These are phyloP conservation scores for Axinella damicornis DNA, from an alignment of 37 sponge, comb jelly and placozoan genomes.

Conservation along the genomic window DNA sequence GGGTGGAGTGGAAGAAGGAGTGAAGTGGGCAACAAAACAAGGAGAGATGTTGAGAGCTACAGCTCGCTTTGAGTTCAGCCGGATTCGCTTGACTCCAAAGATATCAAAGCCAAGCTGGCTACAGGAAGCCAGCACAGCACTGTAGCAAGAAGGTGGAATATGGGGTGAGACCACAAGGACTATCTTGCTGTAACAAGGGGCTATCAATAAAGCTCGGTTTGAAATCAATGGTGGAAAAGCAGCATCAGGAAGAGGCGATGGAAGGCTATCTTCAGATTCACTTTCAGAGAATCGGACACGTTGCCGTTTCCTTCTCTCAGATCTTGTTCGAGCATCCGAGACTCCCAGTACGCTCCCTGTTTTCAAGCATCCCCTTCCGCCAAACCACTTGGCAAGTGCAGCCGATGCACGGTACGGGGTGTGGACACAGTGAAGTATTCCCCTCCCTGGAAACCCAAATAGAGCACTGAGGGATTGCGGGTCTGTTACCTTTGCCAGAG, in stretches of 20 bases:
- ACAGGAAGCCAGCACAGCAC: conserved; percentile 43
- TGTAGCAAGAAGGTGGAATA: conserved; percentile 51
- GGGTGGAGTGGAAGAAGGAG: conserved; percentile 63
- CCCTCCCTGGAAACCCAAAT: conserved; percentile 17
- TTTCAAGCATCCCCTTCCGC: conserved; percentile 69
- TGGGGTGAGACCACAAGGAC: conserved; percentile 62
- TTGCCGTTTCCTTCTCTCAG: conserved; percentile 72
- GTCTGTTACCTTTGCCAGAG: conserved; percentile 71
- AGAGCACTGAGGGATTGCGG: conserved; percentile 64
- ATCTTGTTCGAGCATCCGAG: conserved; percentile 65
- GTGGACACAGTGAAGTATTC: conserved; percentile 15
- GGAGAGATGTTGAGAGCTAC: conserved; percentile 28
- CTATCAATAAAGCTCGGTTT: conserved; percentile 38
- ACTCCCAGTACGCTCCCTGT: conserved; percentile 71
- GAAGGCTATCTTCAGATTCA: conserved; percentile 49
- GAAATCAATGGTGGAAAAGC: conserved; percentile 59
- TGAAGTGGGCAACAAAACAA: conserved; percentile 41
- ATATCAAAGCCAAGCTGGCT: conserved; percentile 56
- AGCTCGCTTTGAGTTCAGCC: conserved; percentile 76
- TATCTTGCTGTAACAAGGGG: conserved; percentile 30
- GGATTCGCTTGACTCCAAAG: conserved; percentile 57
- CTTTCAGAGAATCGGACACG: conserved; percentile 78
- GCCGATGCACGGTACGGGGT: conserved; percentile 33
- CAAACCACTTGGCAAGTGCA: conserved; percentile 75
- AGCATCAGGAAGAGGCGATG: conserved; percentile 36